Percentiles rank a stretch among this genome's conserved stretches.
These are phyloP conservation scores for Cetonia aurata DNA, from an alignment of 2,888 invertebrate genomes.

Conservation along the genomic window DNA sequence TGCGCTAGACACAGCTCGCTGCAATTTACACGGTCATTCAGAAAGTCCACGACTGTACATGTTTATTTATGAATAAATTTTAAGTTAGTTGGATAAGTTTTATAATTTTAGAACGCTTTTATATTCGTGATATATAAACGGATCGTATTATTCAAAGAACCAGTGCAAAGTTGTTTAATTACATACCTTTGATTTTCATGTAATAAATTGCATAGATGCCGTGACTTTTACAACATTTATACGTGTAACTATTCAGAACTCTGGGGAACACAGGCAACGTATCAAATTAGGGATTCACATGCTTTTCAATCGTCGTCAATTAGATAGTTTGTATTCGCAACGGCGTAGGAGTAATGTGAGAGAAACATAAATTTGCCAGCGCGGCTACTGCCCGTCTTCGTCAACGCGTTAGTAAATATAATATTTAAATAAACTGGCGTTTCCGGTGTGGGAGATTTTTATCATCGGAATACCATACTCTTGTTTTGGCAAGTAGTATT, in stretches of 20 bases:
- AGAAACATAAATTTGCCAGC: slow-evolving; percentile 38
- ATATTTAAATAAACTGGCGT: slow-evolving; percentile 41
- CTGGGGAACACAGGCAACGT: slow-evolving; percentile 16
- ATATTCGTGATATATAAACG: no score
- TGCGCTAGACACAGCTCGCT: no score
- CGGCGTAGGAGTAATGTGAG: slow-evolving; percentile 23
- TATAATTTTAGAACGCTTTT: no score
- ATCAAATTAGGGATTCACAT: slow-evolving; percentile 34
- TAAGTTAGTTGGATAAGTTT: no score
- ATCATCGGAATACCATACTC: slow-evolving; percentile 26
- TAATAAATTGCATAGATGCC: no score
- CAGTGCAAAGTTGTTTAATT: no score
- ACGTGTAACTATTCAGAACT: slow-evolving; percentile 20
- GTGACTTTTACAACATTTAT: neutral
- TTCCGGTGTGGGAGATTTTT: slow-evolving; percentile 41
- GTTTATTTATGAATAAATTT: no score
- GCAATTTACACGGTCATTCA: no score
- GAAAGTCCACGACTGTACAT: no score
- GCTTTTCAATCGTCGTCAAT: slow-evolving; percentile 31
- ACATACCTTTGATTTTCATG: no score
- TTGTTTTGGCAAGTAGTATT: slow-evolving; percentile 24
- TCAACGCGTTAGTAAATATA: slow-evolving; percentile 38
- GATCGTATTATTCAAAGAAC: no score
- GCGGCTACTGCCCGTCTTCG: slow-evolving; percentile 30
- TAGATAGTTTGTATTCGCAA: slow-evolving; percentile 34